phyloP scores from a whole-genome alignment of 2,888 invertebrate genomes.

The Drosophila falleni region DNA sequence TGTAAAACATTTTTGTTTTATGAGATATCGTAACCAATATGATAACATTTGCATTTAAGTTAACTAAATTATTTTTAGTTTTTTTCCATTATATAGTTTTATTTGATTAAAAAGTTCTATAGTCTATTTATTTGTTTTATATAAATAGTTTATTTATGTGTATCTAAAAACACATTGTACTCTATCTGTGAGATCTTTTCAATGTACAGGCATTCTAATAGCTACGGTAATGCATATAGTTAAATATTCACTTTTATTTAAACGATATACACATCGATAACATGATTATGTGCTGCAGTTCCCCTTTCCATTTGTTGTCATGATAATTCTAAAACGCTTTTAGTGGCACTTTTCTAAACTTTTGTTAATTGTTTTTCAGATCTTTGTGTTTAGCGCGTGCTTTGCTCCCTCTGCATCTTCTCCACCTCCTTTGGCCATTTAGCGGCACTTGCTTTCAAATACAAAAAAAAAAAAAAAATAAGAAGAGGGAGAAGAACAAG shows the following conservation, averaged over 20 bases:
- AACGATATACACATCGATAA: slow-evolving; percentile 4
- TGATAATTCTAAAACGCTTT: slow-evolving; percentile 41
- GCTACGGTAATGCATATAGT: not conserved
- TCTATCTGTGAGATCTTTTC: too few relatives aligned
- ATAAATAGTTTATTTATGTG: too few relatives aligned
- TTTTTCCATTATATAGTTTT: too few relatives aligned
- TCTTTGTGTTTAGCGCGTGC: slow-evolving; percentile 66
- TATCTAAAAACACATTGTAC: too few relatives aligned
- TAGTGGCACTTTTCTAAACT: slow-evolving; percentile 37
- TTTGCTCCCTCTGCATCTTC: slow-evolving; percentile 41
- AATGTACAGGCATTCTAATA: not conserved
- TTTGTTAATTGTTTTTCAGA: slow-evolving; percentile 49
- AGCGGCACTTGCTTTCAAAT: slow-evolving; percentile 76
- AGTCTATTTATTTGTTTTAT: too few relatives aligned
- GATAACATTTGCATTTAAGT: too few relatives aligned
- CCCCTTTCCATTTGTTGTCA: not conserved
- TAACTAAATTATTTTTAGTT: too few relatives aligned
- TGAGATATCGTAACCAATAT: too few relatives aligned
- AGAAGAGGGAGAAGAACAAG: not conserved
- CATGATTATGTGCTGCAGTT: not conserved
- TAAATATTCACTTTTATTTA: not conserved
- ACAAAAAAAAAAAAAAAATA: slow-evolving; percentile 14
- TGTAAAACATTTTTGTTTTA: too few relatives aligned
- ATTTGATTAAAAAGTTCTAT: too few relatives aligned
- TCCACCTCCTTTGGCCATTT: slow-evolving; percentile 63